Evolutionary conservation across 2,113 vertebrate genomes (phyloP), one percentile per base, ranked within the genome.

Genomic region (Poeciliopsis occidentalis): DNA sequence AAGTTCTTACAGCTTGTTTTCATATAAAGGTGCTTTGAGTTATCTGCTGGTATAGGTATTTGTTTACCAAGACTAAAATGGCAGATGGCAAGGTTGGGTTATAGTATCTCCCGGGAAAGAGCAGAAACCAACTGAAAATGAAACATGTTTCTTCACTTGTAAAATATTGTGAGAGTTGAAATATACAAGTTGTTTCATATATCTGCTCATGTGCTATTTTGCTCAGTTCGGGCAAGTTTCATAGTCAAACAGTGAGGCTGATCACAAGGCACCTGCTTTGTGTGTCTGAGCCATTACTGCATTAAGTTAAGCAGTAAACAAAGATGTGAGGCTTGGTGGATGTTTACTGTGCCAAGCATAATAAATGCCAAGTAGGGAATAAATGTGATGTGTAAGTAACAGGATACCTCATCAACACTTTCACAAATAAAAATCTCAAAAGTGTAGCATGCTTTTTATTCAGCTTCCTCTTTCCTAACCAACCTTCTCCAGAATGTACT

Each of bases 61-160:
- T 91, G 93, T 85, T 93, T 94, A 95, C 89, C 92, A 92, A 94
- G 94, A 95, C 92, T 93, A 90, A 96, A 94, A 92, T 94, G 94
- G 95, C 97, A 97, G 97, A 97, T 97, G 96, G 96, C 92, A 66
- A 47, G 90, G 79, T 90, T 86, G 71, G 92, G 91, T 92, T 92
- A 88, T 87, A 85, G 67, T 70, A 69, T 87, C 89, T 86, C 88
- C 60, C n/a, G 91, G 90, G 91, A 88, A 69, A 73, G 65, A 39
- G 76, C 63, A 75, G 67, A 80, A 75, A 84, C 79, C 69, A 77
- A 72, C 3, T 63, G 73, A 83, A 83, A 80, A 64, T 84, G 72
- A 84, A 67, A 69, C 69, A 72, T 57, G 51, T 78, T 86, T 87
- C 81, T 85, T 83, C 26, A 71, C 47, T 41, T 75, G 71, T 57